These are phyloP conservation scores for Poeciliopsis infans DNA, from an alignment of 2,797 vertebrate genomes.

Conservation along the genomic window DNA sequence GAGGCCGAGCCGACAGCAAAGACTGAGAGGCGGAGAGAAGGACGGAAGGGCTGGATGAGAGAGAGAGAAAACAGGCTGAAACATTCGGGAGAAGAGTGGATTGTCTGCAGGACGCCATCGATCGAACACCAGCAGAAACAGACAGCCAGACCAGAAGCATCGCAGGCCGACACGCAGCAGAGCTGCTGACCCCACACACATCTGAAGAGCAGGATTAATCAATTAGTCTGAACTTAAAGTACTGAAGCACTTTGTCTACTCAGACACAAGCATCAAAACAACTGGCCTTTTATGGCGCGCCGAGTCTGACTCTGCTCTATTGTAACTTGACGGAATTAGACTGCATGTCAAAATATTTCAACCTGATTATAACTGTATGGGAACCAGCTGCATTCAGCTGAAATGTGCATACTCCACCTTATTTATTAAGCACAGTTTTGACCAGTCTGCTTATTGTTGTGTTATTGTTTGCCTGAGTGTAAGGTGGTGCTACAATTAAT, in stretches of 20 bases:
- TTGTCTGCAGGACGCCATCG: conserved; percentile 61
- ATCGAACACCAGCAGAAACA: conserved; percentile 63
- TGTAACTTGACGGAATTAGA: neutral
- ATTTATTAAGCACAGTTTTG: neutral
- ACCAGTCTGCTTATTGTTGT: neutral
- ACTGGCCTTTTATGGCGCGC: neutral
- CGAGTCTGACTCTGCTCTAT: neutral
- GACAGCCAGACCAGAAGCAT: conserved; percentile 57
- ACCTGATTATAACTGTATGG: neutral
- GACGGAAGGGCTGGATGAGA: conserved; percentile 26
- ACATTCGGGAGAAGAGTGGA: conserved; percentile 48
- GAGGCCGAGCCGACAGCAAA: conserved; percentile 36
- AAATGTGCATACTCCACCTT: neutral
- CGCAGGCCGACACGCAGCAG: conserved; percentile 41
- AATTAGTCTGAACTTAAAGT: conserved; percentile 11
- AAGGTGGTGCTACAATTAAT: neutral
- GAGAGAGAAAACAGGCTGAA: conserved; percentile 40
- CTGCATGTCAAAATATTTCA: neutral
- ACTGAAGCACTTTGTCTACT: neutral
- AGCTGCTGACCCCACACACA: conserved; percentile 32
- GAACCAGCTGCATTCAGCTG: neutral
- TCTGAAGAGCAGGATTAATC: conserved; percentile 27
- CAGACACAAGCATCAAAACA: neutral
- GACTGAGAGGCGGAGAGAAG: conserved; percentile 25
- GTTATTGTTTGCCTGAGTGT: neutral